Conservation (phyloP, 2,888 invertebrate genomes). For the Neoscelio sp. region DNA sequence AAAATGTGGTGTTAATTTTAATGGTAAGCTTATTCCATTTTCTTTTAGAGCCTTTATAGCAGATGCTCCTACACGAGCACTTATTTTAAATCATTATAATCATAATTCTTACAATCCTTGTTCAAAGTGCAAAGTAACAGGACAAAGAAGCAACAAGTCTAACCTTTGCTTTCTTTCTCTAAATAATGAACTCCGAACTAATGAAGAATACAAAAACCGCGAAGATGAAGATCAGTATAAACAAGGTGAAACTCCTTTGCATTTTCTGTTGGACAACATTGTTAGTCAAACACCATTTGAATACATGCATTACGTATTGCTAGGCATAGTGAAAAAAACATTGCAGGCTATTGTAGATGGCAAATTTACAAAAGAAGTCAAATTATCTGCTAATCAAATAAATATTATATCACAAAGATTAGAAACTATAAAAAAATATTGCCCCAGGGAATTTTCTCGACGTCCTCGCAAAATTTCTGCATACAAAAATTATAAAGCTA, state of each 20-base stretch:
- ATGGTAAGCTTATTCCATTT: constrained; percentile 12
- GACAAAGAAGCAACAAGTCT: constrained; percentile 32
- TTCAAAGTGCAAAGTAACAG: constrained; percentile 55
- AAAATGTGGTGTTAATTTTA: constrained; percentile 51
- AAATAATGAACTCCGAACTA: constrained; percentile 23
- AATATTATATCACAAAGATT: constrained; percentile 12
- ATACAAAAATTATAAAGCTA: constrained; percentile 39
- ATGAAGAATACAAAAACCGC: constrained; percentile 24
- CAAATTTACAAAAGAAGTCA: constrained; percentile 7
- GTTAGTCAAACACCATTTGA: constrained; percentile 56
- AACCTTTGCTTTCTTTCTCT: constrained; percentile 20
- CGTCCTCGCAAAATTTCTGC: constrained; percentile 5
- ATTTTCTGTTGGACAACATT: constrained; percentile 21
- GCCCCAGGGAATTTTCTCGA: constrained; percentile 49
- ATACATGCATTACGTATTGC: constrained; percentile 49
- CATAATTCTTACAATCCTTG: constrained; percentile 61
- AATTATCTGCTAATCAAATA: constrained; percentile 7
- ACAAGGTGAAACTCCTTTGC: constrained; percentile 44
- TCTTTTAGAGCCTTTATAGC: constrained; percentile 64
- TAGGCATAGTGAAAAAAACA: constrained; percentile 50
- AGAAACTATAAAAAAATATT: constrained; percentile 9
- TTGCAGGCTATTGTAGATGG: constrained; percentile 33
- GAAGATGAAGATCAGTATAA: constrained; percentile 54
- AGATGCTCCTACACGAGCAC: constrained; percentile 65
- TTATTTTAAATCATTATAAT: constrained; percentile 52